Conservation (phyloP, 2,113 vertebrate genomes). For the Chauna torquata region DNA sequence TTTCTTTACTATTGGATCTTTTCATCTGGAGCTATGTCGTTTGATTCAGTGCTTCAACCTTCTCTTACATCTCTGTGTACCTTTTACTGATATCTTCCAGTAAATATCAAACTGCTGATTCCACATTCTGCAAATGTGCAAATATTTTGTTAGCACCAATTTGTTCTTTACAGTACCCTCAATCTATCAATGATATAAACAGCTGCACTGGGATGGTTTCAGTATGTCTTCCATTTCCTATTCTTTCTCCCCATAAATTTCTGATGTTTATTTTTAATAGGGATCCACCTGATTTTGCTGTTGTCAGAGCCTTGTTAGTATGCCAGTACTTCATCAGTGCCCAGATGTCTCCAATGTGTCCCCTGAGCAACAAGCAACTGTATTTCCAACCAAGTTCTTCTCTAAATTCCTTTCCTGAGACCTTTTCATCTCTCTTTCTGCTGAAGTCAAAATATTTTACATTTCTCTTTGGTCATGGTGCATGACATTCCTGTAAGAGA, state of each 20-base stretch:
- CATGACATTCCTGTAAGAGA: not conserved
- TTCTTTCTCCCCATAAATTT: not conserved
- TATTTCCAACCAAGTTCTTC: not conserved
- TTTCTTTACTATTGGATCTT: not conserved
- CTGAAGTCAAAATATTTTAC: not conserved
- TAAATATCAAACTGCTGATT: not conserved
- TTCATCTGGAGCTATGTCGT: not conserved
- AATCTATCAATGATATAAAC: not conserved
- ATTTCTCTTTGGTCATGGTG: not conserved
- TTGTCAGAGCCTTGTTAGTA: not conserved
- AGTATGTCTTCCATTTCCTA: not conserved
- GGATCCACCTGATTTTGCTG: not conserved
- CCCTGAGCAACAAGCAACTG: not conserved
- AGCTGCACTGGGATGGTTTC: not conserved
- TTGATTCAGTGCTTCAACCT: not conserved
- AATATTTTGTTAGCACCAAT: not conserved
- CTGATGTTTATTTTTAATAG: not conserved
- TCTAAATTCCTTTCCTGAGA: not conserved
- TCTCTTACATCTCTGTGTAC: not conserved
- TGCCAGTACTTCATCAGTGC: not conserved
- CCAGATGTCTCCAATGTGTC: not conserved
- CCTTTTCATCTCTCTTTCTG: not conserved
- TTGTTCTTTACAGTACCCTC: not conserved
- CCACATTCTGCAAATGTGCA: not conserved
- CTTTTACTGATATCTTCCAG: not conserved